phyloP scores from a whole-genome alignment of 2,888 invertebrate genomes.

The Archips crataeganus region DNA sequence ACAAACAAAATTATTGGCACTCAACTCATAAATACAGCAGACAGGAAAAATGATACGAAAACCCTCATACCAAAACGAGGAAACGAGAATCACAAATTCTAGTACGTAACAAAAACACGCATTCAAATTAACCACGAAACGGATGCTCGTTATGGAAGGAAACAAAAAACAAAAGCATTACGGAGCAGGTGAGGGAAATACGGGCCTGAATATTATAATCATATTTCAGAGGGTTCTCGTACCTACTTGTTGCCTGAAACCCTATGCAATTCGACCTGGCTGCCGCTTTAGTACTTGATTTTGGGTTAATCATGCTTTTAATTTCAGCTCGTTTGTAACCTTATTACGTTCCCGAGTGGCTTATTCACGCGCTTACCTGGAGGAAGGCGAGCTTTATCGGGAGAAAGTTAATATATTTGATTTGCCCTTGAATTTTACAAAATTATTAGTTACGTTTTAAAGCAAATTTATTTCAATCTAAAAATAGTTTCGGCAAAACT shows the following conservation, averaged over 20 bases:
- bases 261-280: slow-evolving; percentile 28
- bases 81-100: slow-evolving; percentile 63
- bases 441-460: neutral
- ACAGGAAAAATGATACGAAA: slow-evolving; percentile 26
- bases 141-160: slow-evolving; percentile 75
- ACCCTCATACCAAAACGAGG: slow-evolving; percentile 49
- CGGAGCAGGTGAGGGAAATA: slow-evolving; percentile 69
- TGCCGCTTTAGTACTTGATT: slow-evolving; percentile 33
- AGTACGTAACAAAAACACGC: slow-evolving; percentile 71
- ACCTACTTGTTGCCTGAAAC: slow-evolving; percentile 26
- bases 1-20: neutral
- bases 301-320: slow-evolving; percentile 41
- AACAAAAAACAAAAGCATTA: slow-evolving; percentile 68
- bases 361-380: slow-evolving; percentile 11
- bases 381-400: neutral
- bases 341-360: slow-evolving; percentile 16
- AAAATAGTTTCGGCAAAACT: neutral
- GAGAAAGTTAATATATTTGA: neutral
- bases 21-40: slow-evolving; percentile 16
- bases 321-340: slow-evolving; percentile 40
- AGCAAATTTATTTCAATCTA: neutral
- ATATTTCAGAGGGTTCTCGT: slow-evolving; percentile 59
- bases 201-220: slow-evolving; percentile 67
- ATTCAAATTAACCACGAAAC: slow-evolving; percentile 78
- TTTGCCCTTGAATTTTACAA: neutral